Conservation (phyloP, 92 coral and sea anemone genomes). For the Desmophyllum pertusum region DNA sequence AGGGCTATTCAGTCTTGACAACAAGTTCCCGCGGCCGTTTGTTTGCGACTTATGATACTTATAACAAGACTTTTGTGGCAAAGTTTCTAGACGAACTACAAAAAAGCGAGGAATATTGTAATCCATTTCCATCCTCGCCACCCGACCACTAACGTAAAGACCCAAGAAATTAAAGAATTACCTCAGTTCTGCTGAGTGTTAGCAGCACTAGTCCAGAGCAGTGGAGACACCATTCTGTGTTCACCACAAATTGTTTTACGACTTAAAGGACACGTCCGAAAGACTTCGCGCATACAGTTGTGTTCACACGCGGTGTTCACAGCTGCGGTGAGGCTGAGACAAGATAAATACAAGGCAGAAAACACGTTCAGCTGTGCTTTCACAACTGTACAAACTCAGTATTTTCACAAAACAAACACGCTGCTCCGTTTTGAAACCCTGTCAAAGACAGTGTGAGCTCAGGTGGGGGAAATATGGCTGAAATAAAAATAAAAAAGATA, state of each 20-base stretch:
- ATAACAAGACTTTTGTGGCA: too few species aligned
- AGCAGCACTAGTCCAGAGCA: neutral
- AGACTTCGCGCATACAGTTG: neutral
- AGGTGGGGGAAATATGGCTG: too few species aligned
- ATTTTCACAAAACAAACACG: neutral
- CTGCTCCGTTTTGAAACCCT: too few species aligned
- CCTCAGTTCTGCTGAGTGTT: conserved; percentile 11
- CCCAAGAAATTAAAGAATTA: neutral
- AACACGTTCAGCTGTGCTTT: neutral
- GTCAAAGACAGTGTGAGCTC: too few species aligned
- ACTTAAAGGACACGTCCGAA: neutral
- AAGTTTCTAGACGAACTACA: too few species aligned
- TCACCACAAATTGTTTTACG: neutral
- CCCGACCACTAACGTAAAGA: too few species aligned
- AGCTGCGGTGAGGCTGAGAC: conserved; percentile 1
- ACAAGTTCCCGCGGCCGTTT: too few species aligned
- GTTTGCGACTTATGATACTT: too few species aligned
- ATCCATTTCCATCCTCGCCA: too few species aligned
- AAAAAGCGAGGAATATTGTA: too few species aligned
- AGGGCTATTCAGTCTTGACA: too few species aligned
- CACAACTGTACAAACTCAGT: conserved; percentile 6
- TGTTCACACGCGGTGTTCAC: neutral
- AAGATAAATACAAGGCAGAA: neutral
- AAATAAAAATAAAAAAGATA: too few species aligned
- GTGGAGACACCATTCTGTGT: neutral